phyloP scores from a whole-genome alignment of 2,797 vertebrate genomes.

The Taeniopygia guttata region DNA sequence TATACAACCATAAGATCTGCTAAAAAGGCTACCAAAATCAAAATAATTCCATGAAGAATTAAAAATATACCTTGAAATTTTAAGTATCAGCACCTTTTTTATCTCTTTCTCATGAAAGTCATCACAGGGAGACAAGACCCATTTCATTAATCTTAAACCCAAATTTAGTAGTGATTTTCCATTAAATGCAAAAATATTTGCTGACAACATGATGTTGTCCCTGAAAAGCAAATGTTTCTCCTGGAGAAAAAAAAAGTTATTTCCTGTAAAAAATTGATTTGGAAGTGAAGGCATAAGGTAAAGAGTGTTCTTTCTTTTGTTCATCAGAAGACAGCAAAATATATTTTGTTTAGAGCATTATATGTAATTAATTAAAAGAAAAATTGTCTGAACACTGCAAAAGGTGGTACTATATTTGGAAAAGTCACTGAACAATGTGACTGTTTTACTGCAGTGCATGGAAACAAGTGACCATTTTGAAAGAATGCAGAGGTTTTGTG shows the following conservation, averaged over 20 bases:
- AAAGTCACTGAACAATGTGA: background rate
- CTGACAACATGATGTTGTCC: background rate
- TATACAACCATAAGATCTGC: background rate
- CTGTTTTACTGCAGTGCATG: background rate
- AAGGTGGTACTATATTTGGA: background rate
- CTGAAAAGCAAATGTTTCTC: background rate
- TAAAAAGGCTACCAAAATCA: background rate
- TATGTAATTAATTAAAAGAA: background rate
- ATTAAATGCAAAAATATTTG: background rate
- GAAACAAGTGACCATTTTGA: background rate
- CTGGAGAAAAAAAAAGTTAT: background rate
- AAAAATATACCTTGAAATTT: background rate
- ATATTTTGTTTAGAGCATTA: background rate
- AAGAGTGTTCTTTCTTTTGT: background rate
- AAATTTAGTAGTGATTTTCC: background rate
- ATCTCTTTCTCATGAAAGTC: background rate
- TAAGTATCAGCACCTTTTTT: background rate
- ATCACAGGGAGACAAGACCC: background rate
- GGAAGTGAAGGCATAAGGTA: background rate
- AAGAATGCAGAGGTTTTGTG: rapidly evolving
- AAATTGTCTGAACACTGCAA: background rate
- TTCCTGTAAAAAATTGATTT: background rate
- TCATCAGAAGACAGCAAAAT: background rate
- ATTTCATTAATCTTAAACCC: background rate
- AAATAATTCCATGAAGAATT: background rate